Evolutionary conservation across 2,113 vertebrate species (phyloP).

Genomic region (Serilophus lunatus): DNA sequence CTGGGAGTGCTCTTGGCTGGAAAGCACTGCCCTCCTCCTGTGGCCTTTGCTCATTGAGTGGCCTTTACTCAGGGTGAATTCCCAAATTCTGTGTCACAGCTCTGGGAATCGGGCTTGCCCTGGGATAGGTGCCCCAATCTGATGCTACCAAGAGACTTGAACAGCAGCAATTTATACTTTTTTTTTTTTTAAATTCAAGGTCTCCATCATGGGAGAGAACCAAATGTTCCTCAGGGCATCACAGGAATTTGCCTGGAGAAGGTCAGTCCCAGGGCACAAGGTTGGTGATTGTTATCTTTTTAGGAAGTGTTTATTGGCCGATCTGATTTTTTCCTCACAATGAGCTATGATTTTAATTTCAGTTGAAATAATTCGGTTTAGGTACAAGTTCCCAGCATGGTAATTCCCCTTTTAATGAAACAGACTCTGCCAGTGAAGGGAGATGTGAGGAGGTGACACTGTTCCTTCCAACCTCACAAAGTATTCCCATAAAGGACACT

Average conservation of each 20-base stretch:
- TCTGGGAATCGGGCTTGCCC: not conserved
- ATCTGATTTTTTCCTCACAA: not conserved
- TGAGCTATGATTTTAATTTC: no score
- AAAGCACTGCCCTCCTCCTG: not conserved
- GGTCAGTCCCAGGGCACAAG: not conserved
- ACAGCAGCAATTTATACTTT: not conserved
- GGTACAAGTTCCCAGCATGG: no score
- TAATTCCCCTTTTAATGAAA: no score
- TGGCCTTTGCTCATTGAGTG: not conserved
- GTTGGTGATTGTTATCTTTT: not conserved
- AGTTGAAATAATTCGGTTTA: no score
- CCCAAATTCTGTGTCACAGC: accelerated
- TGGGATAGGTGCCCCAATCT: accelerated
- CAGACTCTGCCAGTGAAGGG: not conserved
- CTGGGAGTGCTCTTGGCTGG: accelerated
- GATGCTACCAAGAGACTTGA: accelerated
- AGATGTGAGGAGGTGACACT: accelerated
- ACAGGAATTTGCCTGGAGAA: not conserved
- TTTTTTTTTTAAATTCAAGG: not conserved
- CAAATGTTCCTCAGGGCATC: not conserved
- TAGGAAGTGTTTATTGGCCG: not conserved
- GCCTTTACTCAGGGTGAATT: not conserved
- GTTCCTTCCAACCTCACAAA: not conserved
- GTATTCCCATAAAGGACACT: not conserved
- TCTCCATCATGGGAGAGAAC: not conserved